A percentile compares a stretch with the other conserved stretches of the same genome.
Conservation (phyloP, 2,888 invertebrate species). For the Orthonevra nobilis region DNA sequence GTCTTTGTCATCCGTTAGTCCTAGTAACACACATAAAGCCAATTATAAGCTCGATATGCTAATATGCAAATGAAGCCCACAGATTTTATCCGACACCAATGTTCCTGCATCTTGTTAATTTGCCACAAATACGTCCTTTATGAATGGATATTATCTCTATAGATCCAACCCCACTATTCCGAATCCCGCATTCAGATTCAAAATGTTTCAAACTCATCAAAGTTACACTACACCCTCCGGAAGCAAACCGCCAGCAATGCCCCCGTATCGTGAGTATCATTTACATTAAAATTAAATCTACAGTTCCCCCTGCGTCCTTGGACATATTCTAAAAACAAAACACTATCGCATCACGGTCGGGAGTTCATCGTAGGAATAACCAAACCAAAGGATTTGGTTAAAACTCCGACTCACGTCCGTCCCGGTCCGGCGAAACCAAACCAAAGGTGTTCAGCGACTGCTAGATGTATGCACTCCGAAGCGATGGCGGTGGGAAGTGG, state of each 20-base stretch:
- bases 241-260: neutral
- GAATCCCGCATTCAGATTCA: no score
- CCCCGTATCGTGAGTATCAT: constrained; percentile 4
- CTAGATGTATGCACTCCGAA: neutral
- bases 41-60: no score
- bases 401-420: constrained; percentile 44
- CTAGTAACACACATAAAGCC: no score
- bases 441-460: constrained; percentile 36
- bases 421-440: constrained; percentile 12
- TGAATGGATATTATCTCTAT: no score
- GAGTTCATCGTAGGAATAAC: constrained; percentile 54
- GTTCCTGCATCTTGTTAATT: no score
- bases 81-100: no score
- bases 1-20: no score
- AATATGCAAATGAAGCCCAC: no score
- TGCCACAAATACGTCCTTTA: no score
- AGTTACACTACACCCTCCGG: constrained; percentile 12
- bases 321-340: neutral
- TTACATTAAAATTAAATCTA: constrained; percentile 45
- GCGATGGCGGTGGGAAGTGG: constrained; percentile 34
- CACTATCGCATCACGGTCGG: neutral
- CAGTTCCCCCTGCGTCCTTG: neutral
- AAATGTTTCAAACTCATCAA: constrained; percentile 10
- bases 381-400: constrained; percentile 50
- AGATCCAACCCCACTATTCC: no score